Conservation (phyloP, 2,888 invertebrate genomes). For the Drosophila acutilabella region DNA sequence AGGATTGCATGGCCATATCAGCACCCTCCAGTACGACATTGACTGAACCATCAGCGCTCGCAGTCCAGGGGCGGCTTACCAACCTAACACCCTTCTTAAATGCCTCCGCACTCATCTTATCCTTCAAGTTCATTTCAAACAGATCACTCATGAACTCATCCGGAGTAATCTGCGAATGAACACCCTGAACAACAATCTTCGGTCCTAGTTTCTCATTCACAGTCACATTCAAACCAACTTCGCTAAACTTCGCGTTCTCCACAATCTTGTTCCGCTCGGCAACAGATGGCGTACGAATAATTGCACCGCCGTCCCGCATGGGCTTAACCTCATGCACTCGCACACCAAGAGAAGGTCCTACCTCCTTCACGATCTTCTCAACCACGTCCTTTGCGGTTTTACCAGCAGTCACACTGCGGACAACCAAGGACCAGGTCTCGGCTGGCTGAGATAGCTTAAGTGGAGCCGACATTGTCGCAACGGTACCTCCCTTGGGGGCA, state of each 20-base stretch:
- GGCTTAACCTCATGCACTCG: too few relatives aligned
- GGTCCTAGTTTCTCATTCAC: constrained; percentile 17
- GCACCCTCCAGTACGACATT: constrained; percentile 5
- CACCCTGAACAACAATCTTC: background rate
- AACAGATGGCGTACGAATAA: constrained; percentile 16
- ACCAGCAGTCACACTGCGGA: too few relatives aligned
- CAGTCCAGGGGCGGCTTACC: background rate
- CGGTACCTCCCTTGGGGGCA: too few relatives aligned
- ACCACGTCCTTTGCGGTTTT: too few relatives aligned
- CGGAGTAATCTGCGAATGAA: constrained; percentile 5
- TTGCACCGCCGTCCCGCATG: background rate
- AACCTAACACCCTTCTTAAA: constrained; percentile 1
- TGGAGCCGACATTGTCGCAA: too few relatives aligned
- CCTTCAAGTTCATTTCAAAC: constrained; percentile 17
- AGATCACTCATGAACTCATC: constrained; percentile 22
- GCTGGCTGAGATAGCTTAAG: too few relatives aligned
- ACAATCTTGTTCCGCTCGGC: constrained; percentile 12
- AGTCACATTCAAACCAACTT: constrained; percentile 1
- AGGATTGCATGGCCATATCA: background rate
- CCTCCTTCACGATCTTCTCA: too few relatives aligned
- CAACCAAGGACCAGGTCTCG: too few relatives aligned
- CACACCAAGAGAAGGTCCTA: too few relatives aligned
- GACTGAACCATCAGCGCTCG: background rate
- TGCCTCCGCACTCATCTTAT: constrained; percentile 2
- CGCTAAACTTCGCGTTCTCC: constrained; percentile 7